Evolutionary conservation across 2,113 vertebrate genomes (phyloP), one percentile per base, ranked within the genome.

Genomic region (Rafetus swinhoei): DNA sequence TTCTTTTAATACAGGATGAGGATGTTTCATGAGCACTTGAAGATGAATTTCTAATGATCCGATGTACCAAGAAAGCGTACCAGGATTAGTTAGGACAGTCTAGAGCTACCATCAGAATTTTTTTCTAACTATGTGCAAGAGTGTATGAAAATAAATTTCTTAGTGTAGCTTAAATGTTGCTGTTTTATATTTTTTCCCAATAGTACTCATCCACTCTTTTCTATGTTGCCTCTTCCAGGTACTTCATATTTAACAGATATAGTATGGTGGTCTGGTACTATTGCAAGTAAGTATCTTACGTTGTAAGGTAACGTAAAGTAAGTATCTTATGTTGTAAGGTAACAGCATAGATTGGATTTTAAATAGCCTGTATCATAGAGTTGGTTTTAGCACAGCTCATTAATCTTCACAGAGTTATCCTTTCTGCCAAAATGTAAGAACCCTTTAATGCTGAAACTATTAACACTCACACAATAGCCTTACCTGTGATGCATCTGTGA

Each of bases 181-280:
- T 39, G 5, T 90, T 88, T 87, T 27, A 11, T 85, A 4, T 80
- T 95, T 82, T 95, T 54, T 92, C 81, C 81, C 95, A 91, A 91
- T 74, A 54, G 0, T 35, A 6, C 50, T 93, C 62, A 93, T 56
- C 3, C 56, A 25, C 1, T 90, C 39, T 95, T 87, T 59, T 57
- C 54, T 79, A 1, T 97, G 29, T 93, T 95, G 50, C 39, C 79
- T 97, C 88, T 97, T 94, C 2, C 81, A 99, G 99, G 99, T 94
- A 97, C 97, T 57, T 99, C 99, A 0, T 99, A 99, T 94, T 97
- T 99, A 91, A 98, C 98, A 52, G 99, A 99, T 95, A 98, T 97
- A 89, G 98, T 99, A 84, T 99, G 99, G 99, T 99, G 99, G 99
- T 98, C 98, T 10, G 99, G 99, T 65, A 99, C 99, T 14, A 95